phyloP scores from a whole-genome alignment of 2,797 vertebrate species.

The Bucorvus abyssinicus region DNA sequence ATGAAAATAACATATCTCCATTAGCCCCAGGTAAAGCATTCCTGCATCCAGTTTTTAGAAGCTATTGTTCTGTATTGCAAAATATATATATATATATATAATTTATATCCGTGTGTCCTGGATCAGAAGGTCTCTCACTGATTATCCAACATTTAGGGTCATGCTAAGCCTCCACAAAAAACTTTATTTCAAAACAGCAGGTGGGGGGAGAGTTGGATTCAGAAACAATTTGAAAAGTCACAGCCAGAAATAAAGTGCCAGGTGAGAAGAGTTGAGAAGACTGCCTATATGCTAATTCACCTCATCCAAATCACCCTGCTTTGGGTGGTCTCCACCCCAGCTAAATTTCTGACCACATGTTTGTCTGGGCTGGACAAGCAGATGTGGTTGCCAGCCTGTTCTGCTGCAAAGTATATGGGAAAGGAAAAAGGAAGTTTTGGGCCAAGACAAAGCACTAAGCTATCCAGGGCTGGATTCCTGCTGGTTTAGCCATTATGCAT shows the following conservation, averaged over 20 bases:
- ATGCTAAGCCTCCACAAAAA: not conserved
- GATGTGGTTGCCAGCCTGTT: not conserved
- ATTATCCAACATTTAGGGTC: not conserved
- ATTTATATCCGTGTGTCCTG: not conserved
- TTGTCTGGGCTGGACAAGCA: not conserved
- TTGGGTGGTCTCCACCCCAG: not conserved
- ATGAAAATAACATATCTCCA: not conserved
- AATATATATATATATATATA: not conserved
- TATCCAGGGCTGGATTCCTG: not conserved
- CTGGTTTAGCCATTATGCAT: not conserved
- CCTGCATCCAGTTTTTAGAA: not conserved
- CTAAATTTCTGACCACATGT: not conserved
- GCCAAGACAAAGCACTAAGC: conserved; percentile 9
- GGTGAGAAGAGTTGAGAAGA: not conserved
- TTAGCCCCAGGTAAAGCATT: not conserved
- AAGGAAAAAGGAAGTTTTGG: conserved; percentile 14
- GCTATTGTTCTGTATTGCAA: not conserved
- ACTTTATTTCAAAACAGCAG: not conserved
- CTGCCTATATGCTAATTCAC: not conserved
- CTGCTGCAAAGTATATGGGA: not conserved
- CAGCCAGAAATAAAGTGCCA: not conserved
- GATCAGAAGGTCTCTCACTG: not conserved
- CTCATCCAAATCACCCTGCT: not conserved
- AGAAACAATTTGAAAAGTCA: not conserved
- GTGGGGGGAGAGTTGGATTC: not conserved